A percentile compares a stretch with the other conserved stretches of the same genome.
Conservation (phyloP, 2,888 invertebrate species). For the Agrotis puta region DNA sequence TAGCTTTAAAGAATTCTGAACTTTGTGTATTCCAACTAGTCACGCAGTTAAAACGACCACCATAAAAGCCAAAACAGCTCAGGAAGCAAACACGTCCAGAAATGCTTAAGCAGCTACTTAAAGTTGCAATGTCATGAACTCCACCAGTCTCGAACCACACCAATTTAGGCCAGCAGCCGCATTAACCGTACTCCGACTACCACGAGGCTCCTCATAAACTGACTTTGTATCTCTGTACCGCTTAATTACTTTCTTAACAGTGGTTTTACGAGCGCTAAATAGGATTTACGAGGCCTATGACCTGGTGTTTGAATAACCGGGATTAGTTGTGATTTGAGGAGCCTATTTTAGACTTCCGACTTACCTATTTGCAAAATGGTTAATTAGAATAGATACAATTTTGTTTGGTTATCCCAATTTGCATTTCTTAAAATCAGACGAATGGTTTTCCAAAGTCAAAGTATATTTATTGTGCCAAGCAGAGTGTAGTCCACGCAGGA, state of each 20-base stretch:
- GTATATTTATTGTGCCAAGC: no score
- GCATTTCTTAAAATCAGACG: not conserved
- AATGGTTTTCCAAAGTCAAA: no score
- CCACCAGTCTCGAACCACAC: not conserved
- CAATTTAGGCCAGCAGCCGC: constrained; percentile 24
- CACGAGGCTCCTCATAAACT: constrained; percentile 36
- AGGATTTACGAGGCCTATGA: constrained; percentile 63
- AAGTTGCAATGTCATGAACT: constrained; percentile 22
- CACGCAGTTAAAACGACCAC: no score
- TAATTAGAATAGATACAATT: constrained; percentile 4
- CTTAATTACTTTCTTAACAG: constrained; percentile 61
- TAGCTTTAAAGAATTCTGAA: not conserved
- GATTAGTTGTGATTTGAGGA: not conserved
- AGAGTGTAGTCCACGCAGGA: no score
- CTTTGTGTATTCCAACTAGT: no score
- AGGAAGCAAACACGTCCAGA: not conserved
- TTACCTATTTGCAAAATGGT: not conserved
- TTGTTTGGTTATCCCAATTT: not conserved
- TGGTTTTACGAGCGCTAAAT: constrained; percentile 51
- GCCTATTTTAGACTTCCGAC: constrained; percentile 15
- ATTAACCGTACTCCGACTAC: constrained; percentile 23
- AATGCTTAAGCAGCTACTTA: not conserved
- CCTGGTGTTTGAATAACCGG: constrained; percentile 38
- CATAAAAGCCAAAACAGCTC: not conserved
- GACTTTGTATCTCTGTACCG: constrained; percentile 43